Evolutionary conservation across 2,888 invertebrate genomes (phyloP), one percentile per base, ranked within the genome.

Genomic region (Timema podura): DNA sequence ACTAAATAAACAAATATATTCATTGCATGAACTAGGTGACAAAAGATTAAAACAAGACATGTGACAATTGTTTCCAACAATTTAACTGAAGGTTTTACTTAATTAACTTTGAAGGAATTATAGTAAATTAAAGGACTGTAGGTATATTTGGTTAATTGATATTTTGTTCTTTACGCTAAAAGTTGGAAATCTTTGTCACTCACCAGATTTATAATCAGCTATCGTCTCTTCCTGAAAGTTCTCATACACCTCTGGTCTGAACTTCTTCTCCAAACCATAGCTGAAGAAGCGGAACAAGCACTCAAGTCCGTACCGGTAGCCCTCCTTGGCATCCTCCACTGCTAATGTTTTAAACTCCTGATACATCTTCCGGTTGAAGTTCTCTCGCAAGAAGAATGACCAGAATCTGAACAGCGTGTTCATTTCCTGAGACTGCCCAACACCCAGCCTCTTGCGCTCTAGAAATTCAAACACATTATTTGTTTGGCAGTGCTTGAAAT

Each of bases 401-500:
- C 99, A 99, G 85, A 99, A 99, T 73, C 99, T 87, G 86, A 97
- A 99, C 67, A 99, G 85, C 0, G 99, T 99, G 83, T 99, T 99
- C 98, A 99, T 99, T 83, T 99, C 99, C 79, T 95, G 96, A 7
- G 96, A 96, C 79, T 93, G 93, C 0, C 98, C 98, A 77, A 91
- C 91, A 73, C 98, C 98, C 70, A 95, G 86, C 79, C 92, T 89
- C 82, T 94, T 93, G 75, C 98, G 91, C 80, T 98, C 98, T 92
- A 85, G 76, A 81, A 86, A 72, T 8, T 6, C 9, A 61, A 11
- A n/a, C 30, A 61, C 61, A n/a, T n/a, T n/a, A n/a, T n/a, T n/a
- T n/a, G n/a, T n/a, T n/a, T n/a, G n/a, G n/a, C n/a, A n/a, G n/a
- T n/a, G n/a, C n/a, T n/a, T n/a, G n/a, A n/a, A n/a, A n/a, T n/a